phyloP scores from a whole-genome alignment of 2,797 vertebrate species.

The Neosilurus hyrtlii region DNA sequence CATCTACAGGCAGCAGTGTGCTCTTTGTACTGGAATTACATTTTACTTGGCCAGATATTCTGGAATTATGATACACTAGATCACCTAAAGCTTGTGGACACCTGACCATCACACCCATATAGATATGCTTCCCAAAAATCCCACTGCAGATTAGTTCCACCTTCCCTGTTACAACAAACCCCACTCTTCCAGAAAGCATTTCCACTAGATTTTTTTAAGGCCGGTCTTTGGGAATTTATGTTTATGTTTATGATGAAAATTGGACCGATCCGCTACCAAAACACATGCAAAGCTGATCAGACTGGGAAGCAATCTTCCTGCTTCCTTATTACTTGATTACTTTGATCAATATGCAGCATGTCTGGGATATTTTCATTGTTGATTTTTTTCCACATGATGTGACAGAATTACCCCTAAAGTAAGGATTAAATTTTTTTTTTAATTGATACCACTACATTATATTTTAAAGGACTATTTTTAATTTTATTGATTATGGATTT shows the following conservation, averaged over 20 bases:
- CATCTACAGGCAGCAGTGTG: slow-evolving; percentile 41
- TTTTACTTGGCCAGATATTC: background rate
- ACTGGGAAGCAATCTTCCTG: background rate
- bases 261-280: background rate
- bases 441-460: too few relatives aligned
- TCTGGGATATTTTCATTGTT: background rate
- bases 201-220: background rate
- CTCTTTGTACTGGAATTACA: background rate
- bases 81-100: background rate
- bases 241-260: too few relatives aligned
- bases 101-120: background rate
- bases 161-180: background rate
- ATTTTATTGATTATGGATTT: too few relatives aligned
- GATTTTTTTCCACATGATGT: background rate
- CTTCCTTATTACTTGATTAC: background rate
- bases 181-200: background rate
- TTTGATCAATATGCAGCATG: background rate
- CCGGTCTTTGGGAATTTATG: background rate
- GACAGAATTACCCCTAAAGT: background rate
- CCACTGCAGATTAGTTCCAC: background rate
- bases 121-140: background rate
- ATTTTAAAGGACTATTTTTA: too few relatives aligned
- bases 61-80: background rate
- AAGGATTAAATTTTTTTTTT: too few relatives aligned
- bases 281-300: background rate